Conservation (phyloP, 2,797 vertebrate species). For the Acrocephalus scirpaceus region DNA sequence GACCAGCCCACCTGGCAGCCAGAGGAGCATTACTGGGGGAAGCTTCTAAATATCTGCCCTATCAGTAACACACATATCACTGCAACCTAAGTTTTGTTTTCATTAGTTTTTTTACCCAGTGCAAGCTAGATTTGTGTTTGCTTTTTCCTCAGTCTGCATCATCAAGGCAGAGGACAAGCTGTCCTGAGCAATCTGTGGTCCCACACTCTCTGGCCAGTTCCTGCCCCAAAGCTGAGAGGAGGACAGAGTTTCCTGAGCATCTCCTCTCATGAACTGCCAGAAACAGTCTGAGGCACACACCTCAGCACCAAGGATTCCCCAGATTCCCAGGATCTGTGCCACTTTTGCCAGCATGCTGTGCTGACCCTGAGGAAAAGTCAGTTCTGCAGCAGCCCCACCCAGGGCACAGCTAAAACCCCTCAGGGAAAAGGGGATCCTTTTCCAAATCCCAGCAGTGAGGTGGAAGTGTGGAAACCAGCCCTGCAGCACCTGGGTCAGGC, state of each 20-base stretch:
- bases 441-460: not conserved
- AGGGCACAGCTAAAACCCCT: not conserved
- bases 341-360: accelerated
- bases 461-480: not conserved
- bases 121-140: not conserved
- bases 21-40: not conserved
- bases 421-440: not conserved
- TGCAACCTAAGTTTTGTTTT: not conserved
- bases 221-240: not conserved
- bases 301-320: too few species aligned
- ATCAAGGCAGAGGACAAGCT: not conserved
- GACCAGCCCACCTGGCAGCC: too few species aligned
- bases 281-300: accelerated
- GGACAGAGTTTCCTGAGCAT: accelerated
- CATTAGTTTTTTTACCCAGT: not conserved
- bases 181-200: accelerated
- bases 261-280: not conserved
- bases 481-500: accelerated
- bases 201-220: accelerated
- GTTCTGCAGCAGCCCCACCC: not conserved
- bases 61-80: accelerated
- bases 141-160: not conserved
- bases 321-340: accelerated
- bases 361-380: not conserved
- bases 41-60: accelerated